Evolutionary conservation across 2,797 vertebrate species (phyloP).

Genomic region (Sarcophilus harrisii): DNA sequence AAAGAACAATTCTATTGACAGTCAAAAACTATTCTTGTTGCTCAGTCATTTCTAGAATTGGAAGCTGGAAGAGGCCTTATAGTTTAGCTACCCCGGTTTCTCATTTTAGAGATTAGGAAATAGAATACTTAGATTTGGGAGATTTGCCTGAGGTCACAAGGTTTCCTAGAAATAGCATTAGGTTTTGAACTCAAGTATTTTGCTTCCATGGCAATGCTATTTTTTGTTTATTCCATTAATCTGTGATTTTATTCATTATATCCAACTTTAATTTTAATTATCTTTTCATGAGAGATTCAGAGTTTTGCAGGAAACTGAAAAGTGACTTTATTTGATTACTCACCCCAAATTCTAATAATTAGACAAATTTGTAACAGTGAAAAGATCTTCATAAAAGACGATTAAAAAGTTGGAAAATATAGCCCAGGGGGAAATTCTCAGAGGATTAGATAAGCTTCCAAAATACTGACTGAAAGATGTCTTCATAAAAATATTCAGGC

Average conservation of each 20-base stretch:
- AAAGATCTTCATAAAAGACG: slow-evolving; percentile 44
- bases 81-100: neutral
- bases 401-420: slow-evolving; percentile 68
- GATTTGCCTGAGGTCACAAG: neutral
- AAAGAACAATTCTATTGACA: slow-evolving; percentile 57
- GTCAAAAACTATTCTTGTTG: neutral
- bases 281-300: slow-evolving; percentile 50
- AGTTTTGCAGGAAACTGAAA: slow-evolving; percentile 50
- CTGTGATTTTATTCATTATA: slow-evolving; percentile 43
- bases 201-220: neutral
- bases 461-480: neutral
- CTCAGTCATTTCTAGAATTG: neutral
- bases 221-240: neutral
- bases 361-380: slow-evolving; percentile 25
- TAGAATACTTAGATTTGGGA: neutral
- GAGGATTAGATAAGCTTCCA: slow-evolving; percentile 24
- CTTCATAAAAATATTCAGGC: neutral
- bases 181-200: neutral
- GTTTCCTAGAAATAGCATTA: neutral
- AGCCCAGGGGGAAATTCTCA: slow-evolving; percentile 45
- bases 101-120: neutral
- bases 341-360: slow-evolving; percentile 63
- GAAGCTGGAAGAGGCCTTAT: neutral
- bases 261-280: slow-evolving; percentile 57
- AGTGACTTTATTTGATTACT: slow-evolving; percentile 48